Conservation (phyloP, 2,797 vertebrate genomes). For the Triplophysa bombifrons region DNA sequence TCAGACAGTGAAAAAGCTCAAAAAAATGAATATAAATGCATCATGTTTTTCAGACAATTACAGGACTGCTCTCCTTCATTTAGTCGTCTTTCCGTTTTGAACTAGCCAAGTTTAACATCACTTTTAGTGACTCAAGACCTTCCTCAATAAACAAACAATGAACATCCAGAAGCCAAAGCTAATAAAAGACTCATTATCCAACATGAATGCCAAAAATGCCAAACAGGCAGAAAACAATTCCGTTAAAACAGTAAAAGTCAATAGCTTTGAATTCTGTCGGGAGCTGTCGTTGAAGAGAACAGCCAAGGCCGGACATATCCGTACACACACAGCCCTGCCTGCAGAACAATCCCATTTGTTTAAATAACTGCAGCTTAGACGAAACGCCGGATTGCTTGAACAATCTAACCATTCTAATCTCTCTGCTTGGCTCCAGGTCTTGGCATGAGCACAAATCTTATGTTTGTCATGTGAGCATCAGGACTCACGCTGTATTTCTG, state of each 20-base stretch:
- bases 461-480: constrained; percentile 39
- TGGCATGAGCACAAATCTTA: constrained; percentile 28
- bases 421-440: constrained; percentile 26
- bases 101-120: neutral
- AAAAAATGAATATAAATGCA: no score
- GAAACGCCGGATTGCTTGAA: constrained; percentile 38
- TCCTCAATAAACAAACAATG: constrained; percentile 37
- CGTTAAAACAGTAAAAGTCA: constrained; percentile 26
- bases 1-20: no score
- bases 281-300: constrained; percentile 26
- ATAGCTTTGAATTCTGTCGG: neutral
- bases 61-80: neutral
- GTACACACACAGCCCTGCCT: constrained; percentile 6
- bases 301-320: constrained; percentile 7
- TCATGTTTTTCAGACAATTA: neutral
- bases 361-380: constrained; percentile 46
- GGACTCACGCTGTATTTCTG: neutral
- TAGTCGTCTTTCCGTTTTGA: neutral
- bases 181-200: constrained; percentile 43
- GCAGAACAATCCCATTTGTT: constrained; percentile 46
- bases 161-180: constrained; percentile 27
- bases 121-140: constrained; percentile 5
- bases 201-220: constrained; percentile 8
- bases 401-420: constrained; percentile 53
- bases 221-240: neutral